Percentiles rank a stretch among this genome's conserved stretches.
phyloP scores from a whole-genome alignment of 2,113 vertebrate species.

The Geococcyx californianus region DNA sequence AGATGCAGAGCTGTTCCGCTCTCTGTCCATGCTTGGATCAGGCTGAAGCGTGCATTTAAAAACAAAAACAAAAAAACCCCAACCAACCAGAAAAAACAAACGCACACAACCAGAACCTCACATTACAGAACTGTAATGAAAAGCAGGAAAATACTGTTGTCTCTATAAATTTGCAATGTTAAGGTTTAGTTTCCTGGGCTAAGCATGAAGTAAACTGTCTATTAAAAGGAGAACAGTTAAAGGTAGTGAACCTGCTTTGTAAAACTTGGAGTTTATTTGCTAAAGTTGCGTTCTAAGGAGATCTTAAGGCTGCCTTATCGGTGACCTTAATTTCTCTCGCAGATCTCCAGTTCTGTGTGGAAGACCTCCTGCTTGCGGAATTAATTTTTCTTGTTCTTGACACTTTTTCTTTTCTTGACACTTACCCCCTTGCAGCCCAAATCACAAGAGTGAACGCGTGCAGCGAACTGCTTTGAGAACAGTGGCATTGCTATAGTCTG shows the following conservation, averaged over 20 bases:
- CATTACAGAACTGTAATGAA: neutral
- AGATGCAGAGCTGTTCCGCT: neutral
- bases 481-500: neutral
- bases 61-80: neutral
- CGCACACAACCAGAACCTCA: neutral
- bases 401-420: no score
- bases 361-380: neutral
- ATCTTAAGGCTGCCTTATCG: neutral
- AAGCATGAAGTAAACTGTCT: neutral
- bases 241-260: neutral
- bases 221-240: neutral
- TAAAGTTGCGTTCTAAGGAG: neutral
- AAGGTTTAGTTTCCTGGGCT: neutral
- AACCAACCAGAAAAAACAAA: neutral
- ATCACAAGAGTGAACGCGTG: rapidly evolving
- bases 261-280: neutral
- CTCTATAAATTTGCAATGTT: neutral
- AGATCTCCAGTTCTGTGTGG: neutral
- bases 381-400: neutral
- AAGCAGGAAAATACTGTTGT: neutral
- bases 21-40: neutral
- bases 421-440: neutral
- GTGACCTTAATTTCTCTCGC: neutral
- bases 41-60: neutral
- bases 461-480: neutral